Conservation (phyloP, 1,140 invertebrate species). For the Drosophila baimaii region DNA sequence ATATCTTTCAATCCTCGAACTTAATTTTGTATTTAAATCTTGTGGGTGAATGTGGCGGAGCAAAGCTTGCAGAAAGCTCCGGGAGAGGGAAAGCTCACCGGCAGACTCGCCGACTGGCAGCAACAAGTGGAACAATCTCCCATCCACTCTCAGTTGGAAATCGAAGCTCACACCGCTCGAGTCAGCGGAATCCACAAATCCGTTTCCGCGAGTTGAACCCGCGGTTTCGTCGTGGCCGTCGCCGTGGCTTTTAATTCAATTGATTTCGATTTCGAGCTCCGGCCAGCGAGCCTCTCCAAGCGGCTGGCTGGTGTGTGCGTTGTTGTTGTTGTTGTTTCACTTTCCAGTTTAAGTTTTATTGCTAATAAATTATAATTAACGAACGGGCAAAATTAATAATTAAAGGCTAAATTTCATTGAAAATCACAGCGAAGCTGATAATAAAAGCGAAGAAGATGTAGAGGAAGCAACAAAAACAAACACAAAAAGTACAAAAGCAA, state of each 20-base stretch:
- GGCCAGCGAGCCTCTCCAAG: conserved; percentile 5
- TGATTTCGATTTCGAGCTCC: conserved; percentile 51
- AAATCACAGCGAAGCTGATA: conserved; percentile 28
- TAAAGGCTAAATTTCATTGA: conserved; percentile 24
- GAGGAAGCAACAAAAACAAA: conserved; percentile 4
- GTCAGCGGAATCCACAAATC: conserved; percentile 18
- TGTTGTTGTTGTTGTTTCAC: conserved; percentile 59
- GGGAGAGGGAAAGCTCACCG: conserved; percentile 22
- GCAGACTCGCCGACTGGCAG: conserved; percentile 3
- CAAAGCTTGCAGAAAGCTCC: conserved; percentile 27
- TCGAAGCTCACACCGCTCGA: conserved; percentile 39
- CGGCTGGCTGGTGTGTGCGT: conserved; percentile 36
- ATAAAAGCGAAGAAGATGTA: conserved; percentile 26
- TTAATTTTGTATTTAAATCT: not conserved
- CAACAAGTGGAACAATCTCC: conserved; percentile 39
- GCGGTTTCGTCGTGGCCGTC: conserved; percentile 37
- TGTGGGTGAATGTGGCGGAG: not conserved
- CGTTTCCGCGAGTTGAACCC: conserved; percentile 27
- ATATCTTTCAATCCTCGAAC: conserved; percentile 14
- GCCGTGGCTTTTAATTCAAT: conserved; percentile 66
- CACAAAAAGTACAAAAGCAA: conserved; percentile 1
- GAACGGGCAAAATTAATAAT: conserved; percentile 47
- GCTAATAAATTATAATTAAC: conserved; percentile 68
- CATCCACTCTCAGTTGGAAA: conserved; percentile 61
- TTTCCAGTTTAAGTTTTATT: conserved; percentile 38